Conservation (phyloP, 2,113 vertebrate species). For the Protomyctophum bolini region DNA sequence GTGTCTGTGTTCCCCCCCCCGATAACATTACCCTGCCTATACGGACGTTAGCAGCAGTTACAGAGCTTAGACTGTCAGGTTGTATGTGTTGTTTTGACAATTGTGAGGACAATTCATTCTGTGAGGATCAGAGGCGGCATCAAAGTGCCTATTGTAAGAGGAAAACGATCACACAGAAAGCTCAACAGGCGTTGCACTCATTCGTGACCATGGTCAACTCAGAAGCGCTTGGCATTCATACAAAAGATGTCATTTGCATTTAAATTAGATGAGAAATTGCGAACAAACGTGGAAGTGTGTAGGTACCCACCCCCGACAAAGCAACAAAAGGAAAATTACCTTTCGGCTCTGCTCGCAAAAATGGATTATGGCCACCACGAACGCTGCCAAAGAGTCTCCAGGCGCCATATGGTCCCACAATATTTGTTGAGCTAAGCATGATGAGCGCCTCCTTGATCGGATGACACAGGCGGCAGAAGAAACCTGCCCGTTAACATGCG, state of each 20-base stretch:
- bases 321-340: conserved; percentile 54
- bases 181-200: conserved; percentile 18
- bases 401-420: conserved; percentile 50
- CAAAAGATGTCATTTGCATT: conserved; percentile 64
- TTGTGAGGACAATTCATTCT: conserved; percentile 36
- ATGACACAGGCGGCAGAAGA: conserved; percentile 44
- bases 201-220: conserved; percentile 28
- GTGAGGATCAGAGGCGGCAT: conserved; percentile 11
- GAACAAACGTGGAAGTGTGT: conserved; percentile 30
- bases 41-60: background rate
- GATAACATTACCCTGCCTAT: too few relatives aligned
- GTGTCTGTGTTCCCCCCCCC: too few relatives aligned
- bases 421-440: conserved; percentile 62
- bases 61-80: conserved; percentile 5
- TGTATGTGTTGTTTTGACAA: conserved; percentile 33
- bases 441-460: conserved; percentile 63
- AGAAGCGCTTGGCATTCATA: conserved; percentile 29
- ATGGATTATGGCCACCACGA: conserved; percentile 25
- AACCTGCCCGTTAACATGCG: conserved; percentile 45
- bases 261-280: conserved; percentile 54
- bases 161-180: conserved; percentile 31
- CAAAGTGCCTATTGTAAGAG: conserved; percentile 27
- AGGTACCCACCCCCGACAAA: conserved; percentile 5
- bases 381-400: conserved; percentile 49
- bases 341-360: conserved; percentile 38